Base-by-base conservation (phyloP, 2,797 vertebrate genomes). In the Crenichthys baileyi region DNA sequence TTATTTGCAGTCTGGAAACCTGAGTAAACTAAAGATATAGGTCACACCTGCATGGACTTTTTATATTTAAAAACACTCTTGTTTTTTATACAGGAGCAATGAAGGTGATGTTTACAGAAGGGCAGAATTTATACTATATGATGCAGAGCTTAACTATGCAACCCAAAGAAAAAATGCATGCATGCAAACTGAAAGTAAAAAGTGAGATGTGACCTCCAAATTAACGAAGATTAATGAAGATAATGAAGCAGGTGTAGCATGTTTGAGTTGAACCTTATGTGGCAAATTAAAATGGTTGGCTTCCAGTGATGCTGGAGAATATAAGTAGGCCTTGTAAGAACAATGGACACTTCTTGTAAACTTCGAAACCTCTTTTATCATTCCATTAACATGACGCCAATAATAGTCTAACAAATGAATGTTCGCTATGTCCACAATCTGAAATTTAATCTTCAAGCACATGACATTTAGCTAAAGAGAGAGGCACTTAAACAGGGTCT, bases 401-500 rank as follows among this genome's bases (percentile, higher is more conserved):
- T 29, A 46, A 80, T 51, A 81, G 72, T 50, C 65, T 63, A 63
- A 77, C 55, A 70, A 82, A 72, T 70, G 65, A 80, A 78, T 74
- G 77, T 72, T 79, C 61, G 41, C 80, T 65, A 67, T 75, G 76
- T 81, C 75, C 75, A 78, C 81, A 83, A 86, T 89, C 75, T 72
- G 48, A 86, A 86, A 83, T 86, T 76, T 70, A 51, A 73, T 68
- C 44, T 72, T 58, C 60, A 61, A 61, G 26, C 31, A 61, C 29
- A 15, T 31, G 7, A 3, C 15, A 31, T 31, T 18, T 26, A 76
- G 24, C 31, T 72, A 80, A 79, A 71, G 77, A 84, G 87, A 83
- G 76, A 85, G 79, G 73, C 89, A 86, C 86, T 90, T 87, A 88
- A 36, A 55, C 58, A 36, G 55, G 75, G 79, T 85, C 79, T 85